Evolutionary conservation across 2,888 invertebrate genomes (phyloP).

Genomic region (Rutpela maculata): DNA sequence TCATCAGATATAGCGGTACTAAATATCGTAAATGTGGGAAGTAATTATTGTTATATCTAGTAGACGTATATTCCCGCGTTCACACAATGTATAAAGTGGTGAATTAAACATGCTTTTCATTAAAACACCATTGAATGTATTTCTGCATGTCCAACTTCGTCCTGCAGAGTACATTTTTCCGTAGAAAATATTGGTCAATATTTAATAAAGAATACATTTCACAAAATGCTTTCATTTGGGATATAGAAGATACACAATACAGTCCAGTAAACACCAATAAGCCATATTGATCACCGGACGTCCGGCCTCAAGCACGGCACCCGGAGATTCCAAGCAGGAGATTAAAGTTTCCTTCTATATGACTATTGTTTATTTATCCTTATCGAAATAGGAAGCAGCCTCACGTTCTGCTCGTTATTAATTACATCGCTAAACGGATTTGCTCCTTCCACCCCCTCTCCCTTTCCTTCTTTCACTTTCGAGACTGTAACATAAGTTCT

Average conservation of each 20-base stretch:
- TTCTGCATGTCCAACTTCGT: not conserved
- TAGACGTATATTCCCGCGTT: too few species aligned
- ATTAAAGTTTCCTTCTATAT: constrained; percentile 59
- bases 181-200: not conserved
- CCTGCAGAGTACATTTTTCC: not conserved
- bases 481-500: constrained; percentile 49
- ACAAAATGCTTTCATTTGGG: not conserved
- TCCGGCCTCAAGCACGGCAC: constrained; percentile 52
- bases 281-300: constrained; percentile 57
- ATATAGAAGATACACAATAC: constrained; percentile 14
- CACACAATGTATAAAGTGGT: too few species aligned
- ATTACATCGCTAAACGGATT: constrained; percentile 61
- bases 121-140: too few species aligned
- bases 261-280: constrained; percentile 35
- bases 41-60: too few species aligned
- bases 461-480: constrained; percentile 44
- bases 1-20: too few species aligned
- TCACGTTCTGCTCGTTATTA: constrained; percentile 60
- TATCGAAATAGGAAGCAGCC: constrained; percentile 63
- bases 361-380: constrained; percentile 61
- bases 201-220: constrained; percentile 5
- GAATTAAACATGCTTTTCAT: too few species aligned
- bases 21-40: too few species aligned
- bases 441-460: constrained; percentile 47
- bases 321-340: constrained; percentile 55